phyloP scores from a whole-genome alignment of 1,140 invertebrate species.

The Drosophila nigromelanica region DNA sequence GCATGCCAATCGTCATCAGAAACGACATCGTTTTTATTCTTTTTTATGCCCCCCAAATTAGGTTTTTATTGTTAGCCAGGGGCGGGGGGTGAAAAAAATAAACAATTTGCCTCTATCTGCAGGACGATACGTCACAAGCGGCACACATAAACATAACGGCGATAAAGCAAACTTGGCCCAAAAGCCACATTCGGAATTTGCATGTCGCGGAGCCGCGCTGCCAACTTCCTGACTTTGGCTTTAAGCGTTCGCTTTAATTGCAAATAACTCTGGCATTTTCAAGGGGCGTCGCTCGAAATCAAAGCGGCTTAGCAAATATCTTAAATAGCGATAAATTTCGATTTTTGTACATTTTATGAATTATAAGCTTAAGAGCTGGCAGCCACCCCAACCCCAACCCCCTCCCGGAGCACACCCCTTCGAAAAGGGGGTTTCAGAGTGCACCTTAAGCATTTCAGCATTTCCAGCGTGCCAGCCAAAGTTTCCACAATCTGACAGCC shows the following conservation, averaged over 20 bases:
- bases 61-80: slow-evolving; percentile 50
- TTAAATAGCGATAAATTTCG: slow-evolving; percentile 84
- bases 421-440: slow-evolving; percentile 10
- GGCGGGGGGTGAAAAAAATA: slow-evolving; percentile 24
- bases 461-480: slow-evolving; percentile 65
- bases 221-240: no score
- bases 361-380: slow-evolving; percentile 77
- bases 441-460: slow-evolving; percentile 70
- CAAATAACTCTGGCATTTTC: no score
- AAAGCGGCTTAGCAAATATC: slow-evolving; percentile 65
- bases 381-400: slow-evolving; percentile 8
- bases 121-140: slow-evolving; percentile 71
- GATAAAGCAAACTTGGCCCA: slow-evolving; percentile 14
- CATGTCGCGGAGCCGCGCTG: slow-evolving; percentile 3
- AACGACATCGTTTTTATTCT: slow-evolving; percentile 66
- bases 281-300: slow-evolving; percentile 8
- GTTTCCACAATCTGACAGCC: slow-evolving; percentile 57
- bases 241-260: slow-evolving; percentile 29
- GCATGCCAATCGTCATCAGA: slow-evolving; percentile 53
- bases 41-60: slow-evolving; percentile 59
- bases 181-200: slow-evolving; percentile 9
- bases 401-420: background rate
- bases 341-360: slow-evolving; percentile 83
- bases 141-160: slow-evolving; percentile 27
- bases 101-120: slow-evolving; percentile 81